Conservation (phyloP, 1,140 invertebrate species). For the Nebria ingens region DNA sequence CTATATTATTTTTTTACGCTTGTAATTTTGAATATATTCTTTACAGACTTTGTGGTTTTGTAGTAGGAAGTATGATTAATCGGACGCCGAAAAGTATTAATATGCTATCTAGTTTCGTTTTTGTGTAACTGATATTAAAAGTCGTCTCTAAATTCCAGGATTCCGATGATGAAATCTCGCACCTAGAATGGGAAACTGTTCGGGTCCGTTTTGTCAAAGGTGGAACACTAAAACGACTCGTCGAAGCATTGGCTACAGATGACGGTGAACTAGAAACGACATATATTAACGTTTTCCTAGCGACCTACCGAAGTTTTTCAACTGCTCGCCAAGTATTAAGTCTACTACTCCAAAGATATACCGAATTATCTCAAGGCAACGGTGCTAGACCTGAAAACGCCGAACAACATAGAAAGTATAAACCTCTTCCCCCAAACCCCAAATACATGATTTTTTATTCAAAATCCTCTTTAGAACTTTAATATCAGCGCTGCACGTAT, state of each 20-base stretch:
- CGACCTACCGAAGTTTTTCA: constrained; percentile 81
- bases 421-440: constrained; percentile 13
- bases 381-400: constrained; percentile 40
- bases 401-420: constrained; percentile 65
- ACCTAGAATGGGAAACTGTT: constrained; percentile 99
- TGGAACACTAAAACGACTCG: constrained; percentile 85
- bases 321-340: constrained; percentile 71
- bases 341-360: constrained; percentile 67
- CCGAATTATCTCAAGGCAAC: constrained; percentile 44
- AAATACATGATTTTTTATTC: background rate
- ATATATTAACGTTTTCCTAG: constrained; percentile 95
- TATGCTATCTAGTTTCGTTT: too few relatives aligned
- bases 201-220: constrained; percentile 91
- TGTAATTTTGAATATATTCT: too few relatives aligned
- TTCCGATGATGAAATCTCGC: constrained; percentile 82
- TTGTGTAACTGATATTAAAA: too few relatives aligned
- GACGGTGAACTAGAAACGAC: constrained; percentile 94
- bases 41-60: too few relatives aligned
- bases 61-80: too few relatives aligned
- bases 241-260: constrained; percentile 85
- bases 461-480: constrained; percentile 56
- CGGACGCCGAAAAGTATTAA: too few relatives aligned
- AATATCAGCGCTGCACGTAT: constrained; percentile 81
- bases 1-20: too few relatives aligned
- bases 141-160: constrained; percentile 56